Percentiles rank a stretch among this genome's conserved stretches.
Evolutionary conservation across 2,888 invertebrate genomes (phyloP).

Genomic region (Hermaeophaga mercurialis): DNA sequence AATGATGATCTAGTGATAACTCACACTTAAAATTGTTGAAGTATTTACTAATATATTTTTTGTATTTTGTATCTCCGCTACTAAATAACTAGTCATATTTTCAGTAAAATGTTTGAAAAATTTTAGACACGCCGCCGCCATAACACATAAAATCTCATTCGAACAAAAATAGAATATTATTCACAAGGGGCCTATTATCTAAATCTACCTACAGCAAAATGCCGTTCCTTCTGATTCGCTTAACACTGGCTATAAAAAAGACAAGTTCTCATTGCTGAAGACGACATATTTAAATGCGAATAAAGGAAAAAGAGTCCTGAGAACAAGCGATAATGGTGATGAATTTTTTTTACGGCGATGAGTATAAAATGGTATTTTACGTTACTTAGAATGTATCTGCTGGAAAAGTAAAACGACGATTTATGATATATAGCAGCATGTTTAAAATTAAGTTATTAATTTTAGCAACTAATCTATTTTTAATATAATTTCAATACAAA

Average conservation of each 20-base stretch:
- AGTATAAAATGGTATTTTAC: no score
- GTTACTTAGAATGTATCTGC: no score
- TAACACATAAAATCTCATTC: slow-evolving; percentile 49
- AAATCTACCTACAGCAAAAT: slow-evolving; percentile 48
- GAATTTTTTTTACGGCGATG: slow-evolving; percentile 11
- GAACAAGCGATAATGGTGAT: slow-evolving; percentile 12
- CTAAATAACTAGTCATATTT: slow-evolving; percentile 22
- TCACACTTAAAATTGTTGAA: no score
- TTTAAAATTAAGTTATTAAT: no score
- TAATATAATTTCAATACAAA: no score
- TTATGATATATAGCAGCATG: no score
- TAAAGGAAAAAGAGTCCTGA: slow-evolving; percentile 16
- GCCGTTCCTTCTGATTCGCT: slow-evolving; percentile 37
- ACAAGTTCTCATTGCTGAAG: slow-evolving; percentile 27
- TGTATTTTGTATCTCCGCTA: neutral
- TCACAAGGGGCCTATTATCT: slow-evolving; percentile 51
- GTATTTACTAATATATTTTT: neutral
- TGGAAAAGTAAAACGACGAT: no score
- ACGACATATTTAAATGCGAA: slow-evolving; percentile 32
- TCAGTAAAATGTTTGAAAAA: slow-evolving; percentile 29
- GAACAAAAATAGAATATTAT: slow-evolving; percentile 53
- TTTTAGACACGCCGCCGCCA: slow-evolving; percentile 43
- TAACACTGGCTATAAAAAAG: slow-evolving; percentile 27
- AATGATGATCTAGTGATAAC: no score
- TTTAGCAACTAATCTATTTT: no score